Evolutionary conservation across 2,888 invertebrate genomes (phyloP), one percentile per base, ranked within the genome.

Genomic region (Dermolepida albohirtum): DNA sequence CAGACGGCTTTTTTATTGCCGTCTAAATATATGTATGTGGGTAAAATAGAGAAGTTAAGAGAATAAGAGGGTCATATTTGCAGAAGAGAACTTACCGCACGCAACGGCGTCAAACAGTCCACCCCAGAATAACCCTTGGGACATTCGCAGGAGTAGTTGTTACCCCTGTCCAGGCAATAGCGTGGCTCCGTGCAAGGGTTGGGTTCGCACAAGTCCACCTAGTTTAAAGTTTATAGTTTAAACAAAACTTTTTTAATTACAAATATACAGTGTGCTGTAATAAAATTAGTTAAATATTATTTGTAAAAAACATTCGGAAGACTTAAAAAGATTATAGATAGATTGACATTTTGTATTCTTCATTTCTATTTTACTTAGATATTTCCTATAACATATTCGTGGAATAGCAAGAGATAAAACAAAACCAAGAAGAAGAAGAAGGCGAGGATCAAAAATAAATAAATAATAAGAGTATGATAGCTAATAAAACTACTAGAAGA

Each of bases 141-240:
- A 80, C 92, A 92, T 79, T 91, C 90, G 82, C 92, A 92, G 68
- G 88, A 87, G 81, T 90, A 91, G 81, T 87, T 91, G 84, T 91
- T 90, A 73, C 92, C 92, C 78, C 87, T 89, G 84, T 92, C 92
- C 77, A 90, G 85, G 82, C 92, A 92, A 78, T 86, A 87, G 70
- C 88, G 89, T 73, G 87, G 89, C 74, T 86, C 85, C 27, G 89
- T 86, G 79, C 92, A 92, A 7, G 91, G 91, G 79, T 89, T 89
- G 68, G 90, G 90, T 71, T 88, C 87, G 78, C 90, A 90, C 72
- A 90, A 84, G 82, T 90, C 89, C 82, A 90, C 89, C 90, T 90
- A 82, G 52, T 44, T 44, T 41, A 52, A 66, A 66, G 55, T 64
- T 64, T 8, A 47, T 8, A 47, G 8, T 47, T 47, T 16, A 2